phyloP scores from a whole-genome alignment of 2,888 invertebrate genomes.

The Ganaspis brasiliensis region DNA sequence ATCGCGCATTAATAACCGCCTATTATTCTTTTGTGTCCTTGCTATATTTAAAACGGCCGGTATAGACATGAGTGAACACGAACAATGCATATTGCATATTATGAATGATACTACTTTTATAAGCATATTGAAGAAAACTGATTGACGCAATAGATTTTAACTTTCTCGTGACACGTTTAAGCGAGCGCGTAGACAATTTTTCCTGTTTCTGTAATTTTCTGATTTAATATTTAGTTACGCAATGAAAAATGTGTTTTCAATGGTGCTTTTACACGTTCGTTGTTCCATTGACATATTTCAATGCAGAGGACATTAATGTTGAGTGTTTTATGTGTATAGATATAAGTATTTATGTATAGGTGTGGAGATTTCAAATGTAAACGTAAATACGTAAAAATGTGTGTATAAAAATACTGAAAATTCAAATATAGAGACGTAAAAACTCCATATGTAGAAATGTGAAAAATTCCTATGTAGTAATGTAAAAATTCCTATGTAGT shows the following conservation, averaged over 20 bases:
- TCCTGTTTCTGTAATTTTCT: neutral
- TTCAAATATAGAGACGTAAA: no score
- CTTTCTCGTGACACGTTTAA: neutral
- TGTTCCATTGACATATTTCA: no score
- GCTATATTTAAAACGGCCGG: slow-evolving; percentile 13
- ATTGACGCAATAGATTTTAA: slow-evolving; percentile 14
- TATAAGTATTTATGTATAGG: no score
- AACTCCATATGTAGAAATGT: no score
- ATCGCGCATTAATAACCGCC: slow-evolving; percentile 17
- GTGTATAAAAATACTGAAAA: no score
- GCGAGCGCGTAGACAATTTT: neutral
- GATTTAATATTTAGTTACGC: neutral
- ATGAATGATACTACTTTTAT: neutral
- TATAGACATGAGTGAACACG: slow-evolving; percentile 23
- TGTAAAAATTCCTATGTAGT: no score
- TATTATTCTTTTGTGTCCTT: slow-evolving; percentile 35
- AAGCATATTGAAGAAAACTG: slow-evolving; percentile 31
- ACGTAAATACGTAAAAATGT: no score
- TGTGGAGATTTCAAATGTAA: no score
- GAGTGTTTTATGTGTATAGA: no score
- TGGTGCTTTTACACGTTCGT: neutral
- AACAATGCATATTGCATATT: slow-evolving; percentile 12
- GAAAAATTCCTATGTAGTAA: no score
- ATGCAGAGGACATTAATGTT: no score
- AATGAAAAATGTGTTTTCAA: neutral